Base-by-base conservation (phyloP, 2,888 invertebrate genomes). In the Achlya flavicornis region DNA sequence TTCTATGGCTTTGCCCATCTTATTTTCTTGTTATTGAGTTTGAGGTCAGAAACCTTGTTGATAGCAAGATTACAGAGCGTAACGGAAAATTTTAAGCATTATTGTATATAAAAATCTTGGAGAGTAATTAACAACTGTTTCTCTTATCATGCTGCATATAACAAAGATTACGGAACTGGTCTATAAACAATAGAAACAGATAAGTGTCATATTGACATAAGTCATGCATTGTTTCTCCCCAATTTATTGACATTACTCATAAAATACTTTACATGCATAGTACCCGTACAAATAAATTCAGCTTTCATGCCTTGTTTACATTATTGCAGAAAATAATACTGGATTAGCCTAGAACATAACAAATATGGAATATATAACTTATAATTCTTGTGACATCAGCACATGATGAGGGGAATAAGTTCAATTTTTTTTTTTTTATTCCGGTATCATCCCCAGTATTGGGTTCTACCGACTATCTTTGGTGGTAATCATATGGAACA, bases 181-280 rank as follows among this genome's bases (percentile, higher is more conserved):
- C 69, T 77, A 79, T 77, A 76, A 72, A 81, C 73, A 81, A 76
- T 78, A 74, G 66, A 66, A 77, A 81, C 70, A 86, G 80, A 84
- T 81, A 84, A 86, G 83, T 78, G 63, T 80, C 70, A 79, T 76
- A 81, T 81, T 72, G 72, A 79, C 71, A 74, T 79, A 65, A 64
- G 66, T 81, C 89, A 87, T 89, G 88, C 88, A 85, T 73, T 72
- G 71, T 76, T 76, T 79, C 68, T 72, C 67, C 78, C 73, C 68
- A 67, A 68, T 70, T 70, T 61, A 68, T 74, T 66, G 65, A 76
- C 62, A 69, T 65, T 63, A 64, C 48, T 69, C 68, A 61, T 68
- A 66, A 66, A 63, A 64, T 69, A 61, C 43, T 46, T 67, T 62
- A 65, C 70, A 73, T 70, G 64, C 69, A 67, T 63, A 46, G 60